phyloP scores from a whole-genome alignment of 2,797 vertebrate genomes.

The Euthynnus affinis region DNA sequence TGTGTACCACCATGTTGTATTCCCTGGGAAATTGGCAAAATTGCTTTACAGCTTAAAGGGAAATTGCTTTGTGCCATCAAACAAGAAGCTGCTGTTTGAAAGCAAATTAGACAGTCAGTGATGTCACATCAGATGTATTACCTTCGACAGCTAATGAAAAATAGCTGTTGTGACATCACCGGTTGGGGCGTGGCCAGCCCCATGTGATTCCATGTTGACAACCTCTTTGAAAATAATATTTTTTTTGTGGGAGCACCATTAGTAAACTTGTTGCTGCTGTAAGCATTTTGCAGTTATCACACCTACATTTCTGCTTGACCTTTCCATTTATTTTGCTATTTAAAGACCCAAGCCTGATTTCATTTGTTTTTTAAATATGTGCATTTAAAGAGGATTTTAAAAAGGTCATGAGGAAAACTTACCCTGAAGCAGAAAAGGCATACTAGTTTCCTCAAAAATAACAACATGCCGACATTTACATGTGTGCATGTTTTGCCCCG shows the following conservation, averaged over 20 bases:
- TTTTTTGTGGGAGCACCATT: constrained; percentile 12
- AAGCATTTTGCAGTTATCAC: constrained; percentile 49
- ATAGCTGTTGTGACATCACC: constrained; percentile 43
- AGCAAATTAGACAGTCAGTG: constrained; percentile 57
- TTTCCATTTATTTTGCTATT: constrained; percentile 65
- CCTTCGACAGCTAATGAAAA: constrained; percentile 50
- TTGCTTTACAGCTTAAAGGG: constrained; percentile 61
- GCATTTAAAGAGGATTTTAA: constrained; percentile 73
- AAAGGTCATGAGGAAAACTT: constrained; percentile 71
- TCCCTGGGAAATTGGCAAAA: constrained; percentile 67
- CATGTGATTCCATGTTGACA: not conserved
- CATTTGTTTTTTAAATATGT: constrained; percentile 74
- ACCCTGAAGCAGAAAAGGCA: constrained; percentile 37
- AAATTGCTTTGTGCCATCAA: constrained; percentile 68
- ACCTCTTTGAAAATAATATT: constrained; percentile 38
- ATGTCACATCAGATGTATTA: constrained; percentile 35
- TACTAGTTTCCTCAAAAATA: constrained; percentile 45
- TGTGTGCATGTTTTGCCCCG: constrained; percentile 25
- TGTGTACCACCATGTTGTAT: constrained; percentile 38
- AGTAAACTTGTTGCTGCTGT: constrained; percentile 46
- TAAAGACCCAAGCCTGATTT: constrained; percentile 49
- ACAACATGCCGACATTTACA: constrained; percentile 39
- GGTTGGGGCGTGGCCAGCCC: constrained; percentile 1
- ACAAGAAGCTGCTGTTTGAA: constrained; percentile 54
- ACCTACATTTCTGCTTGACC: constrained; percentile 66